A percentile compares a stretch with the other conserved stretches of the same genome.
Conservation (phyloP, 2,888 invertebrate genomes). For the Autographa pulchrina region DNA sequence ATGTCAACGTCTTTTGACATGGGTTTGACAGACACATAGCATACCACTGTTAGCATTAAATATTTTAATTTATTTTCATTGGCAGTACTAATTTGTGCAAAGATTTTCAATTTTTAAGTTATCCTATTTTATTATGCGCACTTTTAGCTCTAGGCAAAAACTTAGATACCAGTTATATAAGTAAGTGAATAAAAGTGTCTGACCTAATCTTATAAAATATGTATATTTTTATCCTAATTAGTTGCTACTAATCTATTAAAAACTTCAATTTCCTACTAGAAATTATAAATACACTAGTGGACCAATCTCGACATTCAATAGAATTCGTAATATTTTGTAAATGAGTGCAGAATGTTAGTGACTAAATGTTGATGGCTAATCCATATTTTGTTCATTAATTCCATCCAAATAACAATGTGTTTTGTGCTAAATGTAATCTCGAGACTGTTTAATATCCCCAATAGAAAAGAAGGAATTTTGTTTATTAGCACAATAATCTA, state of each 20-base stretch:
- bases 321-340: neutral
- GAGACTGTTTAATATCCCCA: neutral
- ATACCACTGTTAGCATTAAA: slow-evolving; percentile 15
- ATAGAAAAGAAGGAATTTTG: neutral
- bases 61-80: slow-evolving; percentile 16
- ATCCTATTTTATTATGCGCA: slow-evolving; percentile 32
- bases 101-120: slow-evolving; percentile 27
- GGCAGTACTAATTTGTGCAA: slow-evolving; percentile 17
- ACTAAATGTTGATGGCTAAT: too few relatives aligned
- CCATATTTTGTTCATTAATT: neutral
- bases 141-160: slow-evolving; percentile 43
- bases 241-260: neutral
- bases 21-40: slow-evolving; percentile 18
- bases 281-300: neutral
- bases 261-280: neutral
- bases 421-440: neutral
- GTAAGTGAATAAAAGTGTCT: slow-evolving; percentile 21
- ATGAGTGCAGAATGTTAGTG: neutral
- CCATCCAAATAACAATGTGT: neutral
- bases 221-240: neutral
- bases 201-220: neutral
- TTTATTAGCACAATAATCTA: neutral
- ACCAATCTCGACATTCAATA: neutral
- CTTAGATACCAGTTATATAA: slow-evolving; percentile 20
- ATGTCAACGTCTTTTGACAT: slow-evolving; percentile 18